These are phyloP conservation scores for Oplegnathus fasciatus DNA, from an alignment of 2,113 vertebrate species.

Conservation along the genomic window DNA sequence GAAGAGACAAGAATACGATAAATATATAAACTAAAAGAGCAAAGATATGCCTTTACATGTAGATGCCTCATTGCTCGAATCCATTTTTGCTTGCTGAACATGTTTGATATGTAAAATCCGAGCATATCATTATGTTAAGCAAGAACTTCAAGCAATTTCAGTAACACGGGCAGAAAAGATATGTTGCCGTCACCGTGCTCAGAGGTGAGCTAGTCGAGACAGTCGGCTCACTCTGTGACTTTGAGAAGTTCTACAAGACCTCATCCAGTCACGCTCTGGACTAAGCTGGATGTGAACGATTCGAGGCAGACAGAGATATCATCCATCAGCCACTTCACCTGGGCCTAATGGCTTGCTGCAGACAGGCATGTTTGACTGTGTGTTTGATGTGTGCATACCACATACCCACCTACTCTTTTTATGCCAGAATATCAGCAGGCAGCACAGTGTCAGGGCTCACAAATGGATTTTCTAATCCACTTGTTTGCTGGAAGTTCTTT, in stretches of 20 bases:
- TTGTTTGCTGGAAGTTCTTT: slow-evolving; percentile 79
- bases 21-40: slow-evolving; percentile 4
- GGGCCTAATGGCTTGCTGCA: slow-evolving; percentile 72
- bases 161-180: neutral
- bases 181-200: slow-evolving; percentile 19
- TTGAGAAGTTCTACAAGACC: slow-evolving; percentile 73
- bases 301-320: slow-evolving; percentile 66
- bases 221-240: slow-evolving; percentile 64
- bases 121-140: slow-evolving; percentile 41
- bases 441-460: slow-evolving; percentile 69
- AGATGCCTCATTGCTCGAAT: slow-evolving; percentile 9
- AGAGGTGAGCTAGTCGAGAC: slow-evolving; percentile 40
- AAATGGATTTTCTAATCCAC: slow-evolving; percentile 83
- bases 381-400: slow-evolving; percentile 71
- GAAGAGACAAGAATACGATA: slow-evolving; percentile 19
- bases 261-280: slow-evolving; percentile 60
- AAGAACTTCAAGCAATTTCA: slow-evolving; percentile 25
- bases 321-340: slow-evolving; percentile 79
- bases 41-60: slow-evolving; percentile 15
- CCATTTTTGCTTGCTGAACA: slow-evolving; percentile 5
- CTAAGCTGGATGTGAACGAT: slow-evolving; percentile 68
- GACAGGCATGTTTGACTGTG: slow-evolving; percentile 68
- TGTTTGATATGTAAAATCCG: slow-evolving; percentile 53
- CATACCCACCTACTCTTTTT: slow-evolving; percentile 69
- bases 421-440: slow-evolving; percentile 77